Conservation (phyloP, 1,140 invertebrate species). For the Heliothis subflexa region DNA sequence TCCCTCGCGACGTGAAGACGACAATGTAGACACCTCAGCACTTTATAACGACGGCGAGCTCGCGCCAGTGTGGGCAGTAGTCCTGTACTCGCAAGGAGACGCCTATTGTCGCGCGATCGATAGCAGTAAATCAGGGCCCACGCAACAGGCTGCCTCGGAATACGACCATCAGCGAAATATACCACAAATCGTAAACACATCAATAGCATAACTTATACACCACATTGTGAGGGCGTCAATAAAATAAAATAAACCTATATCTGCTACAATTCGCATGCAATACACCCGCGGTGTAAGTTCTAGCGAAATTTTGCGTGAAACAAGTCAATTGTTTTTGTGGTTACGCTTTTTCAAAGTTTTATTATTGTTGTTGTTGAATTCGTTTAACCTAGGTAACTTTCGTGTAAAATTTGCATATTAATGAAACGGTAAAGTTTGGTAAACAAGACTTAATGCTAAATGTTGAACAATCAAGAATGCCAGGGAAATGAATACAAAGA, state of each 20-base stretch:
- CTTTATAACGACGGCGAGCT: constrained; percentile 24
- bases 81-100: constrained; percentile 38
- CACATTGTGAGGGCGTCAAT: constrained; percentile 61
- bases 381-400: not conserved
- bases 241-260: constrained; percentile 57
- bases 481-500: constrained; percentile 8
- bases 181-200: constrained; percentile 56
- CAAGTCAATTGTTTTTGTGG: constrained; percentile 21
- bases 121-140: constrained; percentile 75
- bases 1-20: constrained; percentile 3
- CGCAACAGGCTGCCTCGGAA: constrained; percentile 57
- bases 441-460: not conserved
- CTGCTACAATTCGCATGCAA: constrained; percentile 29
- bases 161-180: constrained; percentile 43
- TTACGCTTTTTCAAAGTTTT: constrained; percentile 18
- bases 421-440: not conserved
- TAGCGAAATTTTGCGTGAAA: constrained; percentile 40
- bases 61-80: constrained; percentile 41
- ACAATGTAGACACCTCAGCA: constrained; percentile 36
- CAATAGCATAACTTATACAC: constrained; percentile 45
- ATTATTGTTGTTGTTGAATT: constrained; percentile 15
- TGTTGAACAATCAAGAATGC: not conserved
- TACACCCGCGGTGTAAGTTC: not conserved
- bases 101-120: constrained; percentile 57
- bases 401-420: constrained; percentile 4